Percentiles rank a stretch among this genome's conserved stretches.
phyloP scores from a whole-genome alignment of 2,113 vertebrate genomes.

The Tachuris rubrigastra region DNA sequence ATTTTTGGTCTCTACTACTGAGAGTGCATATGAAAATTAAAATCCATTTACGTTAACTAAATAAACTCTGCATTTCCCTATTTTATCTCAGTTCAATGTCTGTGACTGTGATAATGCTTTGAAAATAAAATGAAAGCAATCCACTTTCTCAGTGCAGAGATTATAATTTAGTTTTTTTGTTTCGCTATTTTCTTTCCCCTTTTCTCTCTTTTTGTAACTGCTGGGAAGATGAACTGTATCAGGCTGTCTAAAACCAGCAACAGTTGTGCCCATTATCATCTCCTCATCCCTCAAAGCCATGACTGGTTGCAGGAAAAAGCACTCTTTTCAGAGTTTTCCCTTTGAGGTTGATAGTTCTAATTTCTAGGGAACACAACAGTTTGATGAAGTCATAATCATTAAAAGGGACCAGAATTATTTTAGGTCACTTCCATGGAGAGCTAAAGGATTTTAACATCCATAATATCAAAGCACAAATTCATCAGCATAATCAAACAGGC shows the following conservation, averaged over 20 bases:
- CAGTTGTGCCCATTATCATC: background rate
- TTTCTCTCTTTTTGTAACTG: background rate
- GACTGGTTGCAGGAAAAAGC: background rate
- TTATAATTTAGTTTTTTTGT: background rate
- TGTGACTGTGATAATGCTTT: background rate
- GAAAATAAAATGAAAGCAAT: background rate
- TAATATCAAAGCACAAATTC: conserved; percentile 39
- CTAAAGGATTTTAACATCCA: background rate
- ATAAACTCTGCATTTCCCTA: background rate
- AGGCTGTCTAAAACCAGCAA: background rate
- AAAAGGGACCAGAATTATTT: conserved; percentile 24
- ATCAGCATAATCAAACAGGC: conserved; percentile 27
- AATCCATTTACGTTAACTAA: background rate
- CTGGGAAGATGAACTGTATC: background rate
- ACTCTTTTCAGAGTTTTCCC: background rate
- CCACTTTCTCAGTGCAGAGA: background rate
- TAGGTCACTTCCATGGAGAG: background rate
- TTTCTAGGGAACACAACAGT: conserved; percentile 15
- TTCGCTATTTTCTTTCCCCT: background rate
- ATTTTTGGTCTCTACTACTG: background rate
- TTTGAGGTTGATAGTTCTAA: background rate
- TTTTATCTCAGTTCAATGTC: background rate
- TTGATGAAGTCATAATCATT: background rate
- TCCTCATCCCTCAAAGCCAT: background rate
- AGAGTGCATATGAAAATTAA: background rate